These are phyloP conservation scores for Neuroscelio doddi DNA, from an alignment of 2,888 invertebrate genomes.

Conservation along the genomic window DNA sequence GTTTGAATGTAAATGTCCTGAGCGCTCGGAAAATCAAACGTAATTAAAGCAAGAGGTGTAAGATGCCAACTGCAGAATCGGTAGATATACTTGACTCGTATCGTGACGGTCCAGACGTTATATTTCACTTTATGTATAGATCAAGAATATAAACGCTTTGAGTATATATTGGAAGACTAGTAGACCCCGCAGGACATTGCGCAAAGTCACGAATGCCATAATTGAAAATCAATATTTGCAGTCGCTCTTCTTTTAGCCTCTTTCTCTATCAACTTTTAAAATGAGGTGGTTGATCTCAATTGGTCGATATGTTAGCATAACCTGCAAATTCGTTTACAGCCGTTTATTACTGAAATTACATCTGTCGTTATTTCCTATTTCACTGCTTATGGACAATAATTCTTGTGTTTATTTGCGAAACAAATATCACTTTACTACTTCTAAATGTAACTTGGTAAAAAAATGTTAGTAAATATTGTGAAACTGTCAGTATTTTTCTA, in stretches of 20 bases:
- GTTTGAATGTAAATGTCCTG: slow-evolving; percentile 44
- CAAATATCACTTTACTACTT: too few species aligned
- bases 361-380: slow-evolving; percentile 26
- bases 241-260: slow-evolving; percentile 54
- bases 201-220: slow-evolving; percentile 68
- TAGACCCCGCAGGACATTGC: slow-evolving; percentile 60
- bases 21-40: slow-evolving; percentile 43
- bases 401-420: slow-evolving; percentile 23
- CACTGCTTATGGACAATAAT: slow-evolving; percentile 26
- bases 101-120: slow-evolving; percentile 40
- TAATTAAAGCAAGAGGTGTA: slow-evolving; percentile 47
- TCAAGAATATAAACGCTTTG: slow-evolving; percentile 41
- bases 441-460: too few species aligned
- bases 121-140: slow-evolving; percentile 43
- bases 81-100: slow-evolving; percentile 40
- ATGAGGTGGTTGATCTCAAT: slow-evolving; percentile 44
- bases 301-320: slow-evolving; percentile 46
- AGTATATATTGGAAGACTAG: slow-evolving; percentile 42
- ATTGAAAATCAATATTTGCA: slow-evolving; percentile 70
- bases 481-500: too few species aligned
- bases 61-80: slow-evolving; percentile 35
- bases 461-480: too few species aligned
- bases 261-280: slow-evolving; percentile 35
- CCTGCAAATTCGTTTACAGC: slow-evolving; percentile 24
- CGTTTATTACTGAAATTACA: slow-evolving; percentile 40